A percentile compares a stretch with the other conserved stretches of the same genome.
phyloP scores from a whole-genome alignment of 2,797 vertebrate species.

The Rousettus madagascariensis region DNA sequence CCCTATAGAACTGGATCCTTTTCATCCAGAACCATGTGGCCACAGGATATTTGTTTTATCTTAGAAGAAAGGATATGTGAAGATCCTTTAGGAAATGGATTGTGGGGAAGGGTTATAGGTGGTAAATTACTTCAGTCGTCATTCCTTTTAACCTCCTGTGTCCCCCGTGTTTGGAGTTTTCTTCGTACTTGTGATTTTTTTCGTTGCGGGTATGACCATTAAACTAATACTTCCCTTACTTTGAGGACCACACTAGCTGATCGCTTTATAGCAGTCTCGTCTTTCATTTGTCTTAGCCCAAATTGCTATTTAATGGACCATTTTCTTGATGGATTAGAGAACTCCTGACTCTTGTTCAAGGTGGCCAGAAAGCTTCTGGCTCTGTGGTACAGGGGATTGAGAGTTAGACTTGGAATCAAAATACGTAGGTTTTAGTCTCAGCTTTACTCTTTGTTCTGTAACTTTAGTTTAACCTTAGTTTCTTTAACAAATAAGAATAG shows the following conservation, averaged over 20 bases:
- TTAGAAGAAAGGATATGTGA: conserved; percentile 29
- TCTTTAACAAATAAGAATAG: conserved; percentile 29
- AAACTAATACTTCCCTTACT: conserved; percentile 25
- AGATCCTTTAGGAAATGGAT: conserved; percentile 53
- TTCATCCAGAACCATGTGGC: conserved; percentile 2
- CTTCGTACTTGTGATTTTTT: conserved; percentile 41
- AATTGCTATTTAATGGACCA: conserved; percentile 12
- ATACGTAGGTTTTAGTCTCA: conserved; percentile 29
- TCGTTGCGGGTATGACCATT: conserved; percentile 46
- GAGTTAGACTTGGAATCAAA: background rate
- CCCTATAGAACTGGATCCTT: conserved; percentile 19
- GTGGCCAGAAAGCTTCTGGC: background rate
- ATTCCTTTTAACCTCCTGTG: background rate
- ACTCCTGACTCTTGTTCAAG: conserved; percentile 29
- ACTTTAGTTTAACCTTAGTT: conserved; percentile 31
- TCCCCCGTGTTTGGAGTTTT: background rate
- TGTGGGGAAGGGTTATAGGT: background rate
- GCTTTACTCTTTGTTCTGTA: conserved; percentile 17
- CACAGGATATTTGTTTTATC: conserved; percentile 41
- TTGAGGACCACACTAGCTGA: conserved; percentile 6
- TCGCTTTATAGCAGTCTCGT: conserved; percentile 10
- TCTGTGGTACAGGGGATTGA: background rate
- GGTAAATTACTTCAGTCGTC: background rate
- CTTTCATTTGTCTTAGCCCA: conserved; percentile 53
- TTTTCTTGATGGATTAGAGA: conserved; percentile 51